Evolutionary conservation across 2,113 vertebrate species (phyloP), one percentile per base, ranked within the genome.

Genomic region (Sander vitreus): DNA sequence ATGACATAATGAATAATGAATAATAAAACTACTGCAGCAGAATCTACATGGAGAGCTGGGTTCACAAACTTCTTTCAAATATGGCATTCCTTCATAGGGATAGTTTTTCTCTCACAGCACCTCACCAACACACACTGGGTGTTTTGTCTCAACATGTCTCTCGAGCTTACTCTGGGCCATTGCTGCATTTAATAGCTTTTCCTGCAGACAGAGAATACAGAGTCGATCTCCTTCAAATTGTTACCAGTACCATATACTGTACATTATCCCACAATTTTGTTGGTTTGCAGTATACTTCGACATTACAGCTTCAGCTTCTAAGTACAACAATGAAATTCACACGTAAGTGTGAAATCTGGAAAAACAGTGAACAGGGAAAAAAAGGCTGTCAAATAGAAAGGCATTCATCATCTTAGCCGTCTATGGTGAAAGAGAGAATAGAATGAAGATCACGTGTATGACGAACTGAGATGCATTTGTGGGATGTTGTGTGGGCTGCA

Each of bases 181-280:
- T 84, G 85, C 85, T 1, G 54, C 64, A 86, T 91, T 88, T 84
- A 89, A 89, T 88, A 85, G 85, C 83, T 83, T 84, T 81, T 86
- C 73, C 83, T 58, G 71, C 75, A 86, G 80, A 88, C 53, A 57
- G 68, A 66, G 55, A 59, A 60, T 73, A 85, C 66, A 67, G 72
- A 87, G 83, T 76, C 64, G 15, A 80, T 81, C 78, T 78, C 70
- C 72, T 76, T 82, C 55, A 66, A 83, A 90, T 63, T 71, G 33
- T 33, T 33, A 27, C 27, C 27, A 27, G 60, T 27, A 50, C 30
- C 75, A 66, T 62, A 73, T 16, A 81, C 47, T 58, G 3, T 62
- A 86, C 67, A 70, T 50, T 23, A 33, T 33, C 48, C 54, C 50
- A 27, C 54, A 80, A 16, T 77, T 78, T 16, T 45, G 30, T 74